Conservation (phyloP, 2,888 invertebrate species). For the Pyrgus malvae region DNA sequence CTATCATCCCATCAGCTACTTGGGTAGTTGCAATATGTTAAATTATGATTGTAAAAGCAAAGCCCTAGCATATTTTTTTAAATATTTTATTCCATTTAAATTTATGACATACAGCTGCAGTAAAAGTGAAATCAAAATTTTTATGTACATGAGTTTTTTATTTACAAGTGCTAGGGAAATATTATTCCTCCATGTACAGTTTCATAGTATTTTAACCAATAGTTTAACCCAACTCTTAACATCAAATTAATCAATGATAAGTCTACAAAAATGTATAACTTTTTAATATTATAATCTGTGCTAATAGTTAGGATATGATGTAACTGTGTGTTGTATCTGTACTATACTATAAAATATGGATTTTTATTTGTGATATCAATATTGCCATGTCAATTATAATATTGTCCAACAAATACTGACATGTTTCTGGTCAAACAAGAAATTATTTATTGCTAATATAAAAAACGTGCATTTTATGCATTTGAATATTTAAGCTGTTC, state of each 20-base stretch:
- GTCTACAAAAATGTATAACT: constrained; percentile 11
- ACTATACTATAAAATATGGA: constrained; percentile 3
- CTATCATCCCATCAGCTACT: constrained; percentile 58
- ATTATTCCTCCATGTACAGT: neutral
- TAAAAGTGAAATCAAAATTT: constrained; percentile 9
- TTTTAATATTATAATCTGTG: constrained; percentile 21
- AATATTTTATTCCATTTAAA: constrained; percentile 34
- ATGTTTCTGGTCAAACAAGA: constrained; percentile 72
- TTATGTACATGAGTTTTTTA: neutral
- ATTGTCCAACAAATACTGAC: constrained; percentile 73
- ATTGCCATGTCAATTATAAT: constrained; percentile 79
- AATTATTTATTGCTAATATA: constrained; percentile 74
- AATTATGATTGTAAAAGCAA: constrained; percentile 44
- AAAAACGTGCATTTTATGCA: constrained; percentile 71
- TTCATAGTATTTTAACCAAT: constrained; percentile 2
- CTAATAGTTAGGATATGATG: constrained; percentile 18
- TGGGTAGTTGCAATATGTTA: constrained; percentile 75
- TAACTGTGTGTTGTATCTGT: constrained; percentile 21
- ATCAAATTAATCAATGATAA: neutral
- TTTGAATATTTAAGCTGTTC: constrained; percentile 64
- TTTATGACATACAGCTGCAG: constrained; percentile 28
- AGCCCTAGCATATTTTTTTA: constrained; percentile 34
- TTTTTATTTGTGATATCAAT: constrained; percentile 65
- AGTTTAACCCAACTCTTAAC: neutral
- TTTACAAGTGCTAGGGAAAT: constrained; percentile 29